phyloP scores from a whole-genome alignment of 1,140 invertebrate species.

The Drosophila truncata region DNA sequence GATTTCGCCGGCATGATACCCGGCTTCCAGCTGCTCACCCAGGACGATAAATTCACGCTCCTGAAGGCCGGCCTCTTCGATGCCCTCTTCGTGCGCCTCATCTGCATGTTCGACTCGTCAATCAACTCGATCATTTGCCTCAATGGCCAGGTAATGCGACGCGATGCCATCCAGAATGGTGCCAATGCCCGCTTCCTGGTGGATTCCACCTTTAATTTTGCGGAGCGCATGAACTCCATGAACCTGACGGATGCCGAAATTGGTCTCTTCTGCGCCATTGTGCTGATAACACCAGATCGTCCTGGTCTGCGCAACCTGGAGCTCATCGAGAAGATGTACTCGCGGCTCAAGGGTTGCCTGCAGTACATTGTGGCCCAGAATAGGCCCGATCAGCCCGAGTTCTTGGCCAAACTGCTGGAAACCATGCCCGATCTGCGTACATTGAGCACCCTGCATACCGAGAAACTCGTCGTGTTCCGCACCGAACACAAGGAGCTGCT shows the following conservation, averaged over 20 bases:
- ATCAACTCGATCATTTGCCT: constrained; percentile 96
- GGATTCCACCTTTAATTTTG: constrained; percentile 99
- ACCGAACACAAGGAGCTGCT: constrained; percentile 93
- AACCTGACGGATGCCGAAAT: constrained; percentile 96
- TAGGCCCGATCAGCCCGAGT: constrained; percentile 91
- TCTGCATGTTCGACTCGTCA: constrained; percentile 96
- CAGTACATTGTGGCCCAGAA: constrained; percentile 95
- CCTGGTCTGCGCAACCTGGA: constrained; percentile 96
- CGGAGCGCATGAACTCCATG: constrained; percentile 96
- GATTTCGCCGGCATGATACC: constrained; percentile 99
- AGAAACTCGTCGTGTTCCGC: constrained; percentile 97
- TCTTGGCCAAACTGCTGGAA: constrained; percentile 95
- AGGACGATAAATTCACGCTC: constrained; percentile 98
- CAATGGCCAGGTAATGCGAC: constrained; percentile 95
- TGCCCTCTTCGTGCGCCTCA: constrained; percentile 95
- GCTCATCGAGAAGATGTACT: constrained; percentile 96
- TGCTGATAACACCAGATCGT: constrained; percentile 96
- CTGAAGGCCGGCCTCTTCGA: constrained; percentile 98
- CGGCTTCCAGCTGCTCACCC: constrained; percentile 96
- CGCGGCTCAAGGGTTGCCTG: constrained; percentile 93
- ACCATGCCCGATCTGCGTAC: constrained; percentile 98
- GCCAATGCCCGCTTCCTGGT: constrained; percentile 97
- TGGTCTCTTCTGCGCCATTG: constrained; percentile 97
- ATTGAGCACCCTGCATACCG: constrained; percentile 97
- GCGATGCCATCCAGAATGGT: constrained; percentile 95